Conservation (phyloP, 2,888 invertebrate species). For the Torymus texanus region DNA sequence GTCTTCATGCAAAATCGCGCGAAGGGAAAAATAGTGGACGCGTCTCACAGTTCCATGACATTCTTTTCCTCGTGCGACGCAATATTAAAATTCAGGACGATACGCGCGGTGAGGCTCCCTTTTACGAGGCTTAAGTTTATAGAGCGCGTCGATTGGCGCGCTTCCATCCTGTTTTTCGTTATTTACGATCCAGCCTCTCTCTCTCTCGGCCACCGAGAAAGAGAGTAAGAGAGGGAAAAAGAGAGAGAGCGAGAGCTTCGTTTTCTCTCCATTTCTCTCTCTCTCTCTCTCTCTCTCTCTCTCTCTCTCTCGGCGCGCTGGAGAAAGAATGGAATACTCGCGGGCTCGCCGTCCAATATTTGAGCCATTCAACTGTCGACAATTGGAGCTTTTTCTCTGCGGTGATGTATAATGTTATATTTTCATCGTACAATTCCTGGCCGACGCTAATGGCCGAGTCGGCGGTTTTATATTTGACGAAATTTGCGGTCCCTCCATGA, state of each 20-base stretch:
- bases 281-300: no score
- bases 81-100: slow-evolving; percentile 34
- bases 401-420: neutral
- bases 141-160: slow-evolving; percentile 35
- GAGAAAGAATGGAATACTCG: neutral
- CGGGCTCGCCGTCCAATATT: neutral
- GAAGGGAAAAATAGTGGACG: no score
- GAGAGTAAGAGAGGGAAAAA: no score
- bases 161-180: slow-evolving; percentile 34
- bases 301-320: no score
- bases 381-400: neutral
- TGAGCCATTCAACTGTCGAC: neutral
- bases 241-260: no score
- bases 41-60: no score
- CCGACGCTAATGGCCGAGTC: neutral
- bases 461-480: no score
- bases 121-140: slow-evolving; percentile 33
- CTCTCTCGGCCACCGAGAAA: no score
- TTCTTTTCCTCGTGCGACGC: neutral
- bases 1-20: no score
- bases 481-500: no score
- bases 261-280: no score
- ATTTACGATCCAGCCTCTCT: slow-evolving; percentile 10
- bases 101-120: neutral
- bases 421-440: neutral